A percentile compares a stretch with the other conserved stretches of the same genome.
These are phyloP conservation scores for Cichlasoma orientale DNA, from an alignment of 2,797 vertebrate species.

Conservation along the genomic window DNA sequence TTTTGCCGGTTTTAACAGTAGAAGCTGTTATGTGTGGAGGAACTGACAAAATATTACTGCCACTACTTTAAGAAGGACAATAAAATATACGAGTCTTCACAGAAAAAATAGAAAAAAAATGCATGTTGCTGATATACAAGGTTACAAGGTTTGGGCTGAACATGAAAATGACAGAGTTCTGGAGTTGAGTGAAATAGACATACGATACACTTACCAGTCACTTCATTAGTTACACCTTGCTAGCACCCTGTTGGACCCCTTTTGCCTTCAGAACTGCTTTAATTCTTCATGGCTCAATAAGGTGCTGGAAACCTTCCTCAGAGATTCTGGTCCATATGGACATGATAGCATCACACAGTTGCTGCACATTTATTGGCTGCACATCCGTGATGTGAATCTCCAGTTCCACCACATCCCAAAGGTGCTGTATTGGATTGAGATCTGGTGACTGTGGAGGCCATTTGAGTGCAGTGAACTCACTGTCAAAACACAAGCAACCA, in stretches of 20 bases:
- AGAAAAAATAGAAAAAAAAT: too few species aligned
- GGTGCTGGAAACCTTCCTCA: neutral
- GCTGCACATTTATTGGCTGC: neutral
- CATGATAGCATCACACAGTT: neutral
- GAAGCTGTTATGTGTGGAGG: neutral
- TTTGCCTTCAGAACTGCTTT: neutral
- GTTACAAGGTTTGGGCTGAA: too few species aligned
- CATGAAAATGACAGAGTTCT: too few species aligned
- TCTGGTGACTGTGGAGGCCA: neutral
- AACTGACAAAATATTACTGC: neutral
- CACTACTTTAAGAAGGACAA: neutral
- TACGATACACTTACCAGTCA: neutral
- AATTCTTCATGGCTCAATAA: neutral
- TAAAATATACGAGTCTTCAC: neutral
- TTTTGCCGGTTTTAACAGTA: neutral
- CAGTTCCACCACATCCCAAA: neutral
- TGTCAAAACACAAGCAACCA: neutral
- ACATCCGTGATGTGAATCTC: neutral
- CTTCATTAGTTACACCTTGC: neutral
- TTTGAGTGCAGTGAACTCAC: neutral
- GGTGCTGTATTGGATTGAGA: neutral
- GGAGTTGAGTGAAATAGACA: too few species aligned
- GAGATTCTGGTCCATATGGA: neutral
- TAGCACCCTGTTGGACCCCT: neutral
- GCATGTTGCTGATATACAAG: too few species aligned